A percentile compares a stretch with the other conserved stretches of the same genome.
phyloP scores from a whole-genome alignment of 2,797 vertebrate genomes.

The Gobio occitaniae region DNA sequence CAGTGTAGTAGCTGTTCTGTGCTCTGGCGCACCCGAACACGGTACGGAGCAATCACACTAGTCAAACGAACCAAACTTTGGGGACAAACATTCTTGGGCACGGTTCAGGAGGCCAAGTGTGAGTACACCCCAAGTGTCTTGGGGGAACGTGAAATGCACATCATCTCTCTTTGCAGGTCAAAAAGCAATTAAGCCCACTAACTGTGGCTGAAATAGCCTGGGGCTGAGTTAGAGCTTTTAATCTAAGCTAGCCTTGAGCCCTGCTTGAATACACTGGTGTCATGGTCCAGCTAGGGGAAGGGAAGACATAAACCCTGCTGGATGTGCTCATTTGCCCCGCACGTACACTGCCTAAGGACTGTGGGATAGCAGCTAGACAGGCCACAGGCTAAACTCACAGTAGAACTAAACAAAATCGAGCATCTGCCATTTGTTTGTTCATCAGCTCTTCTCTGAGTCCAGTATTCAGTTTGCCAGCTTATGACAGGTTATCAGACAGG shows the following conservation, averaged over 20 bases:
- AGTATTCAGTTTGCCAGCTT: background rate
- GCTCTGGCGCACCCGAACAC: no score
- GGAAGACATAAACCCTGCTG: slow-evolving; percentile 43
- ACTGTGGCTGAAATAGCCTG: slow-evolving; percentile 42
- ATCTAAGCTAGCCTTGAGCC: slow-evolving; percentile 37
- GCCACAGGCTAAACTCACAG: slow-evolving; percentile 16
- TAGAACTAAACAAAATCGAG: slow-evolving; percentile 41
- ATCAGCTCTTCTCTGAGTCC: background rate
- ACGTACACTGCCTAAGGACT: slow-evolving; percentile 15
- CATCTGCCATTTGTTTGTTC: slow-evolving; percentile 14
- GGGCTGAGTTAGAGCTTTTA: slow-evolving; percentile 43
- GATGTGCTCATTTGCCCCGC: slow-evolving; percentile 16
- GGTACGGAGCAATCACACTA: no score
- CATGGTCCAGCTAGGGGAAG: slow-evolving; percentile 32
- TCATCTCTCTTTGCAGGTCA: slow-evolving; percentile 42
- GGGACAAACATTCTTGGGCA: no score
- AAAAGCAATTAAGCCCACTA: slow-evolving; percentile 54
- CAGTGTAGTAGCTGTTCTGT: no score
- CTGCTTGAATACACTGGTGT: slow-evolving; percentile 20
- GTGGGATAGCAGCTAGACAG: slow-evolving; percentile 26
- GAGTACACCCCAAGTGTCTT: slow-evolving; percentile 3
- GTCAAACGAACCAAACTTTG: no score
- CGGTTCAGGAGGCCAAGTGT: no score
- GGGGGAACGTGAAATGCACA: slow-evolving; percentile 29
- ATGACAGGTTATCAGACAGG: background rate